Evolutionary conservation across 2,797 vertebrate species (phyloP).

Genomic region (Acanthiza pusilla): DNA sequence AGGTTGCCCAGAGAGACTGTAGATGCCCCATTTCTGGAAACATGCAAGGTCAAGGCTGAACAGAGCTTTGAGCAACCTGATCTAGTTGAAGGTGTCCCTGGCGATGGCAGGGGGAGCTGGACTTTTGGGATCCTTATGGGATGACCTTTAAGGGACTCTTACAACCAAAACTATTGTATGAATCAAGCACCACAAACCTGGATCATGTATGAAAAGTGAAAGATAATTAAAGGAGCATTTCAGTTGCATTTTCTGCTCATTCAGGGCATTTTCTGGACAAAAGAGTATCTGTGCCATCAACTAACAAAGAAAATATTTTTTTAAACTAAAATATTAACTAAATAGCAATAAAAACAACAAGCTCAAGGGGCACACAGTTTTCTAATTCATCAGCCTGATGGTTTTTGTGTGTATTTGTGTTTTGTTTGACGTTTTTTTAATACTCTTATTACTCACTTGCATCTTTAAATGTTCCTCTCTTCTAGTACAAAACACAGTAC

Average conservation of each 20-base stretch:
- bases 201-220: neutral
- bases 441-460: neutral
- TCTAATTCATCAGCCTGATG: neutral
- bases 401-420: neutral
- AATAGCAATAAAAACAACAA: neutral
- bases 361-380: neutral
- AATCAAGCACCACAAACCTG: neutral
- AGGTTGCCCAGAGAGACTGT: neutral
- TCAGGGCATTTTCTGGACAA: neutral
- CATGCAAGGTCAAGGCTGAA: neutral
- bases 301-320: neutral
- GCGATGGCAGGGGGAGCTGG: rapidly evolving
- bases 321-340: neutral
- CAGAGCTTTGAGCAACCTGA: neutral
- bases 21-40: neutral
- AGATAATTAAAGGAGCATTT: neutral
- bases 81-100: neutral
- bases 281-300: neutral
- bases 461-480: neutral
- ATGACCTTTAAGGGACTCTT: neutral
- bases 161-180: neutral
- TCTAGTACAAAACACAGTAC: neutral
- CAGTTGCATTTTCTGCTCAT: neutral
- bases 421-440: neutral
- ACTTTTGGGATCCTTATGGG: neutral